Conservation (phyloP, 2,888 invertebrate genomes). For the Ennomos erosarius region DNA sequence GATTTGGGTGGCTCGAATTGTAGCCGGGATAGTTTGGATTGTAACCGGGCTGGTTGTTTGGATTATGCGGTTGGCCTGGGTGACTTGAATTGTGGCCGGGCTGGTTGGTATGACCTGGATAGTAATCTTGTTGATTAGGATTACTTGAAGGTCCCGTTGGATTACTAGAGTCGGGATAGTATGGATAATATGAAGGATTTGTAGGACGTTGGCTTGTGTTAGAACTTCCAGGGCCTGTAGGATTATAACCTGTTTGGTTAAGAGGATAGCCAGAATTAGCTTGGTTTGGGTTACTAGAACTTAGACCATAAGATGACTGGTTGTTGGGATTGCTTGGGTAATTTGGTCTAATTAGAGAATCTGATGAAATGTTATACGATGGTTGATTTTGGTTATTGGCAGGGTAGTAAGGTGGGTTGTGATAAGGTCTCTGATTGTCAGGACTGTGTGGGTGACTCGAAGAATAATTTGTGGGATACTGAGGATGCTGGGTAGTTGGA, state of each 20-base stretch:
- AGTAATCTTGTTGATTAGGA: constrained; percentile 32
- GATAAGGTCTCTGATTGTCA: constrained; percentile 34
- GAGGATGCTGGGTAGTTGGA: constrained; percentile 31
- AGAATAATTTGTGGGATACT: constrained; percentile 28
- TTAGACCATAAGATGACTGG: constrained; percentile 15
- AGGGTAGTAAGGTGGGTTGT: constrained; percentile 34
- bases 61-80: constrained; percentile 4
- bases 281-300: constrained; percentile 8
- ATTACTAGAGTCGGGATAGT: constrained; percentile 21
- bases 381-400: constrained; percentile 20
- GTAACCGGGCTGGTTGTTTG: too few species aligned
- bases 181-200: constrained; percentile 19
- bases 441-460: constrained; percentile 35
- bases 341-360: constrained; percentile 32
- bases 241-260: constrained; percentile 17
- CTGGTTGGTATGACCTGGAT: constrained; percentile 24
- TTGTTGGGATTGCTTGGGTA: constrained; percentile 16
- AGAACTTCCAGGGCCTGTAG: constrained; percentile 16
- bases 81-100: constrained; percentile 27
- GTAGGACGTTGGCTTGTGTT: constrained; percentile 20
- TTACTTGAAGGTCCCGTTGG: constrained; percentile 18
- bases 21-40: too few species aligned
- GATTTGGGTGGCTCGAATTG: constrained; percentile 21
- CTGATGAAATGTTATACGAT: constrained; percentile 29
- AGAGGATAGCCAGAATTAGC: constrained; percentile 6